phyloP scores from a whole-genome alignment of 2,888 invertebrate species.

The Andrena minutula region DNA sequence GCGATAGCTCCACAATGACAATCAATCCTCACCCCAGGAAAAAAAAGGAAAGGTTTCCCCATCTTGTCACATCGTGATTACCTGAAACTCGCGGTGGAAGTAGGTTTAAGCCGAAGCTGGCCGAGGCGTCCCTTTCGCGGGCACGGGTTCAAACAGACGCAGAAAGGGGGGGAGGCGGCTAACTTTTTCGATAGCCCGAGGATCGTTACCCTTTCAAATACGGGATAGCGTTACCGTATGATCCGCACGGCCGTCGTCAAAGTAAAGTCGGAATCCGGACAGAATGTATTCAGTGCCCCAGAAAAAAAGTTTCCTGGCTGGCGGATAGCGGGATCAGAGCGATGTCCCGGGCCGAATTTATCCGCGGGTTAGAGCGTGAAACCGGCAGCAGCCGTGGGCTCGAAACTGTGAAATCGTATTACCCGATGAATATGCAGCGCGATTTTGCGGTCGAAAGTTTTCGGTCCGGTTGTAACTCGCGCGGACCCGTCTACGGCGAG shows the following conservation, averaged over 20 bases:
- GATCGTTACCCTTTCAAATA: conserved; percentile 60
- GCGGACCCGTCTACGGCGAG: conserved; percentile 39
- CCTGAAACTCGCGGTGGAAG: neutral
- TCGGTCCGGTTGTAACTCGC: conserved; percentile 66
- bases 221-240: conserved; percentile 27
- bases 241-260: conserved; percentile 39
- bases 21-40: neutral
- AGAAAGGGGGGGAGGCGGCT: neutral
- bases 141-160: conserved; percentile 43
- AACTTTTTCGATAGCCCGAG: conserved; percentile 54
- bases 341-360: conserved; percentile 70
- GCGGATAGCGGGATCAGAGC: conserved; percentile 37
- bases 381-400: conserved; percentile 57
- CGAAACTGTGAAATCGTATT: conserved; percentile 80
- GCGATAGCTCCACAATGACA: neutral
- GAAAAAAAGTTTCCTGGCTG: conserved; percentile 45
- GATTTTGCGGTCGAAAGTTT: conserved; percentile 83
- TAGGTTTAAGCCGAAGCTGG: conserved; percentile 1
- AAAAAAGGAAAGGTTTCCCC: conserved; percentile 7
- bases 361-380: conserved; percentile 74
- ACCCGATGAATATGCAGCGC: conserved; percentile 84
- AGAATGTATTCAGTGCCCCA: conserved; percentile 53
- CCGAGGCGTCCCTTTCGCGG: conserved; percentile 16
- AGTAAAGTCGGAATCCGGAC: conserved; percentile 48
- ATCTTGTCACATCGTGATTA: conserved; percentile 8